Percentiles rank a stretch among this genome's conserved stretches.
Conservation (phyloP, 2,888 invertebrate genomes). For the Noctua janthe region DNA sequence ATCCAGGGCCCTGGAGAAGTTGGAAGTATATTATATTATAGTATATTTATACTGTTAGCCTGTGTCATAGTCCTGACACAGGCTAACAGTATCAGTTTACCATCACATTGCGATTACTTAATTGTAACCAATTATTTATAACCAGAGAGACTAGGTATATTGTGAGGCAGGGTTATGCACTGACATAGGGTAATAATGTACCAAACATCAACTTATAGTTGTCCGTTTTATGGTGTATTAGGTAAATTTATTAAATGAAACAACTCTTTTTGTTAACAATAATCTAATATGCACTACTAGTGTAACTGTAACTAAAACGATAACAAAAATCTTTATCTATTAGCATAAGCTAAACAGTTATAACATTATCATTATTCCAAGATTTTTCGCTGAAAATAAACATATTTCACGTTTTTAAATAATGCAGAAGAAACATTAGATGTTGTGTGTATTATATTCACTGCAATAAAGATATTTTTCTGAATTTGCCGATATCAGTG, state of each 20-base stretch:
- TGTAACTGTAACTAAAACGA: constrained; percentile 62
- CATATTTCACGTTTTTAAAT: constrained; percentile 32
- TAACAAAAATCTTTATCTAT: constrained; percentile 50
- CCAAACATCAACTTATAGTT: constrained; percentile 24
- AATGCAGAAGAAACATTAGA: constrained; percentile 23
- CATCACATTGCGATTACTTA: not conserved
- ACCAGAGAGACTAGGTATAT: constrained; percentile 24
- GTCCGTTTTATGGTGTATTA: not conserved
- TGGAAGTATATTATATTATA: too few species aligned
- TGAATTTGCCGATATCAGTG: constrained; percentile 50
- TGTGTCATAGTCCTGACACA: too few species aligned
- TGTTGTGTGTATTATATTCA: constrained; percentile 41
- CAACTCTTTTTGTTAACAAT: constrained; percentile 60
- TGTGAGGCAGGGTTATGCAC: constrained; percentile 40
- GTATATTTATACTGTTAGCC: too few species aligned
- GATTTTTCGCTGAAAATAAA: constrained; percentile 51
- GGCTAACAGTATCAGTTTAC: too few species aligned
- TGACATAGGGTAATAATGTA: constrained; percentile 26
- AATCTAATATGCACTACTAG: constrained; percentile 66
- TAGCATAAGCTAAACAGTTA: constrained; percentile 53
- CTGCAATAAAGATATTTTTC: constrained; percentile 54
- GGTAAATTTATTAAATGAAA: constrained; percentile 58
- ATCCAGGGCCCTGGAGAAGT: too few species aligned
- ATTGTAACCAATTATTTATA: not conserved
- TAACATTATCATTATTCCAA: constrained; percentile 47